A percentile compares a stretch with the other conserved stretches of the same genome.
Conservation (phyloP, 2,113 vertebrate genomes). For the Boulengerochromis microlepis region DNA sequence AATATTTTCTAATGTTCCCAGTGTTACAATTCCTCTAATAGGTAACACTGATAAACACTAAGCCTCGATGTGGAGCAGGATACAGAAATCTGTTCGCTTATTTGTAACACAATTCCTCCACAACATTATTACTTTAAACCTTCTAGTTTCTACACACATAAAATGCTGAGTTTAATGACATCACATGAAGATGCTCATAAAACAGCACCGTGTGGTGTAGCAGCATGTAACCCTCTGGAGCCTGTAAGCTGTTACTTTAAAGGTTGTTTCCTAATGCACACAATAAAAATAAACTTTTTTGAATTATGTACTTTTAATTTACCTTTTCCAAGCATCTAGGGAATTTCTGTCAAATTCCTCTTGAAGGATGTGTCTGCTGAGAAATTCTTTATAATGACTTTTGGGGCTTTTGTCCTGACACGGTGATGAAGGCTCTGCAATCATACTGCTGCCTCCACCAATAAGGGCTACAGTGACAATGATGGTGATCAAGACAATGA, state of each 20-base stretch:
- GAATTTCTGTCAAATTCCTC: neutral
- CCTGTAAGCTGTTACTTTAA: accelerated
- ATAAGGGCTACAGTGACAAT: neutral
- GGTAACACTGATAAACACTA: neutral
- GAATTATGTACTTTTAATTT: neutral
- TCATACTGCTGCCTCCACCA: neutral
- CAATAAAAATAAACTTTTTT: neutral
- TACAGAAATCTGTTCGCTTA: accelerated
- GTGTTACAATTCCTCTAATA: neutral
- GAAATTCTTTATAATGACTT: neutral
- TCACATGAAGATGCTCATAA: neutral
- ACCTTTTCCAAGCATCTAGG: neutral
- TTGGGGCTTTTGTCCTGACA: neutral
- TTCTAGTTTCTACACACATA: neutral
- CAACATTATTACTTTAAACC: neutral
- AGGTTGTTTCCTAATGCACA: neutral
- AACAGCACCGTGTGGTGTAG: neutral
- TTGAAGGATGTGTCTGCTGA: neutral
- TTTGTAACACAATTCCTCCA: neutral
- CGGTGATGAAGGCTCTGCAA: neutral
- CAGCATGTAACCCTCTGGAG: neutral
- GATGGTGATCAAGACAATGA: neutral
- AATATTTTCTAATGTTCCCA: neutral
- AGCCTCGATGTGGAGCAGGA: neutral
- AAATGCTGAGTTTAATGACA: neutral